Conservation (phyloP, 2,113 vertebrate species). For the Pygoscelis adeliae region DNA sequence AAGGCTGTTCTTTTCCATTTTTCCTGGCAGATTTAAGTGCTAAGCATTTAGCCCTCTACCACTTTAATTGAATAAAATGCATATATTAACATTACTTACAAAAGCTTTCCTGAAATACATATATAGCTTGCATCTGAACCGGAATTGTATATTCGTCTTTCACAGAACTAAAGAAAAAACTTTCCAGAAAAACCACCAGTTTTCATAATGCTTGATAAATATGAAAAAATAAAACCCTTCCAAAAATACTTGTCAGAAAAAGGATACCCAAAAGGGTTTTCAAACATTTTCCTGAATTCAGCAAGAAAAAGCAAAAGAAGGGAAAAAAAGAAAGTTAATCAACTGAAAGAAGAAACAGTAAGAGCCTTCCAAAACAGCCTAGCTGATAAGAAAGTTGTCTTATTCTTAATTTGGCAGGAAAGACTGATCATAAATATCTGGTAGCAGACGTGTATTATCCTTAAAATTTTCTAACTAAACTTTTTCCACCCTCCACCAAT, state of each 20-base stretch:
- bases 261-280: background rate
- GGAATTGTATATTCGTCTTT: background rate
- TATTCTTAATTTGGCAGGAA: background rate
- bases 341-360: background rate
- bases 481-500: background rate
- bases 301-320: too few relatives aligned
- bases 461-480: background rate
- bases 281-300: background rate
- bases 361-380: background rate
- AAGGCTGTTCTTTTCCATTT: background rate
- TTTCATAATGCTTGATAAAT: background rate
- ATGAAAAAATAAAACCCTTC: background rate
- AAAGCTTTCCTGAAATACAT: background rate
- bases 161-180: background rate
- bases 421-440: background rate
- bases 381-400: background rate
- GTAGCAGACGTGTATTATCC: background rate
- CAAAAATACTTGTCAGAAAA: background rate
- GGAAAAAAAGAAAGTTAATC: background rate
- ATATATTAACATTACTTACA: background rate
- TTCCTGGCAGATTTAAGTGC: background rate
- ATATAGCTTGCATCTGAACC: background rate
- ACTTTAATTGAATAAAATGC: background rate
- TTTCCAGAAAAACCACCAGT: background rate
- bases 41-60: background rate